Conservation (phyloP, 2,888 invertebrate genomes). For the Eupeodes luniger region DNA sequence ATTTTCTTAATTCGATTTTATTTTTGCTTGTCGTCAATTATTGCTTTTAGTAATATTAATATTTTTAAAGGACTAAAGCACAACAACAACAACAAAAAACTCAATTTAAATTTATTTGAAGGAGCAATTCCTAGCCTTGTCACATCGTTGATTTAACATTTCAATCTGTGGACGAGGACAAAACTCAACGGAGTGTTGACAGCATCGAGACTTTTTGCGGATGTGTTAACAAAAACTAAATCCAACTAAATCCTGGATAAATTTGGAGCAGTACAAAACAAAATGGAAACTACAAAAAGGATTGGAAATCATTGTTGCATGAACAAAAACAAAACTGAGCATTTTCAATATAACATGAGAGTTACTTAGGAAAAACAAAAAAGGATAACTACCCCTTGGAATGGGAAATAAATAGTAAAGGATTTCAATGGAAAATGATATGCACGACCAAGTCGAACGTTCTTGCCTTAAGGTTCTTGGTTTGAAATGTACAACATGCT, state of each 20-base stretch:
- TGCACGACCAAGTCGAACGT: not conserved
- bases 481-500: not conserved
- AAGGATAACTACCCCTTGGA: not conserved
- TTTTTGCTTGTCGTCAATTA: not conserved
- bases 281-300: conserved; percentile 5
- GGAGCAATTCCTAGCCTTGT: not conserved
- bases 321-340: not conserved
- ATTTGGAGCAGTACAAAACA: conserved; percentile 5
- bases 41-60: conserved; percentile 44
- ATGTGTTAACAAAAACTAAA: conserved; percentile 21
- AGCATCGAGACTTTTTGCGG: conserved; percentile 3
- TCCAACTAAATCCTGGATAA: conserved; percentile 29
- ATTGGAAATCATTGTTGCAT: conserved; percentile 37
- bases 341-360: conserved; percentile 11
- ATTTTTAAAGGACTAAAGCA: not conserved
- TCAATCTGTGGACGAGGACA: conserved; percentile 7
- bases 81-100: no score
- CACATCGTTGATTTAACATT: conserved; percentile 32
- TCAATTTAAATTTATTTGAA: conserved; percentile 4
- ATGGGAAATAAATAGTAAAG: not conserved
- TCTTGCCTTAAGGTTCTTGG: not conserved
- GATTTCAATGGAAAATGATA: not conserved
- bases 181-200: conserved; percentile 30
- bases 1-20: not conserved
- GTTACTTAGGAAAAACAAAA: not conserved